Conservation (phyloP, 2,888 invertebrate genomes). For the Phorcus lineatus region DNA sequence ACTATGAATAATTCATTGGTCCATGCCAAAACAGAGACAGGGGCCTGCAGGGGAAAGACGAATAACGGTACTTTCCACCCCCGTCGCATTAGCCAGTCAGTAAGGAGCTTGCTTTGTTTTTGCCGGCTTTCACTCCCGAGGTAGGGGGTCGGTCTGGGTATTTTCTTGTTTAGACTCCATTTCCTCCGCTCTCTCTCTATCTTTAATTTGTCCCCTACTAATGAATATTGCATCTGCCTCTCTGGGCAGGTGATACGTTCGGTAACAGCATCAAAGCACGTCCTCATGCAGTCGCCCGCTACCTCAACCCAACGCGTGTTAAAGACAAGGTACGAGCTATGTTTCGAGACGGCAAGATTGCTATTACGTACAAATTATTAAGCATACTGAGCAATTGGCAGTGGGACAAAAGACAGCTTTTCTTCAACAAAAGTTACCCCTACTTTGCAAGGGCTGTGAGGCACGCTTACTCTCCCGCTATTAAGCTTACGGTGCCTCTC, state of each 20-base stretch:
- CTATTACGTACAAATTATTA: slow-evolving; percentile 39
- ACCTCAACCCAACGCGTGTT: slow-evolving; percentile 6
- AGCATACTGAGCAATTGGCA: slow-evolving; percentile 31
- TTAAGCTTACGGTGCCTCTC: slow-evolving; percentile 28
- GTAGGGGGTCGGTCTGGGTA: slow-evolving; percentile 26
- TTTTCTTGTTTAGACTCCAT: slow-evolving; percentile 25
- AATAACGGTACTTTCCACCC: slow-evolving; percentile 23
- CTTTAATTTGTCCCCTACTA: slow-evolving; percentile 24
- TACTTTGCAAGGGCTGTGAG: slow-evolving; percentile 3
- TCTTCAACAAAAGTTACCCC: slow-evolving; percentile 30
- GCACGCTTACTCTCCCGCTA: slow-evolving; percentile 30
- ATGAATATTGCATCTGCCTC: slow-evolving; percentile 36
- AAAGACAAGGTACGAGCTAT: not conserved
- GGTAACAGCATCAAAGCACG: slow-evolving; percentile 12
- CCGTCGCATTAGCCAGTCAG: slow-evolving; percentile 19
- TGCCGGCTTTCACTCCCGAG: slow-evolving; percentile 19
- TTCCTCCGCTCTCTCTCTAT: slow-evolving; percentile 22
- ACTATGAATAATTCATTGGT: slow-evolving; percentile 27
- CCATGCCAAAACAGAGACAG: slow-evolving; percentile 7
- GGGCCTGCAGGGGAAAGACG: slow-evolving; percentile 2
- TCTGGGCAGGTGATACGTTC: slow-evolving; percentile 23
- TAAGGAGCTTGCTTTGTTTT: slow-evolving; percentile 27
- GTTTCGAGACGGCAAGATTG: slow-evolving; percentile 25
- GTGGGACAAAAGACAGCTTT: slow-evolving; percentile 28
- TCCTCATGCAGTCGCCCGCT: slow-evolving; percentile 2